Evolutionary conservation across 2,797 vertebrate species (phyloP).

Genomic region (Thripadectes ignobilis): DNA sequence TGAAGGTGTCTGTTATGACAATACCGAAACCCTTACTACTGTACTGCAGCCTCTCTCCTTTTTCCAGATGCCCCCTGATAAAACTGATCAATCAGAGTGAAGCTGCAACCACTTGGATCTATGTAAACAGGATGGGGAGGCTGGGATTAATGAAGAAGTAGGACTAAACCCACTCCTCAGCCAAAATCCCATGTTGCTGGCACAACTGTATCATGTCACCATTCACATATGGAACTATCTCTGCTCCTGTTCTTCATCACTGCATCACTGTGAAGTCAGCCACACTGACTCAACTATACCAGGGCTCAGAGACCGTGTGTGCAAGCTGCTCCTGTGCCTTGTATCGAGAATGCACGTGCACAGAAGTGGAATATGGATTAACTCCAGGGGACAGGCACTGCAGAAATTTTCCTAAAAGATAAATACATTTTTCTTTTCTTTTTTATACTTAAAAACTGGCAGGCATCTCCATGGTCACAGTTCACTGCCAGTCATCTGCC

Average conservation of each 20-base stretch:
- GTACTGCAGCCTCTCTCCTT: neutral
- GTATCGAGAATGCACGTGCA: neutral
- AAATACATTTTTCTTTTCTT: fast-evolving
- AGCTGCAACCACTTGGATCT: neutral
- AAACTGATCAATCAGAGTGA: neutral
- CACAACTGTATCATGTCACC: neutral
- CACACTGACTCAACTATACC: neutral
- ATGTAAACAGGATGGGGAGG: neutral
- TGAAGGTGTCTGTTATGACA: neutral
- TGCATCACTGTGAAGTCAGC: neutral
- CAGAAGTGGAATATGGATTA: neutral
- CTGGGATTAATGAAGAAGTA: neutral
- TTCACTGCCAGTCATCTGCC: neutral
- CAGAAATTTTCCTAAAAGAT: neutral
- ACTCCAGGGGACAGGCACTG: neutral
- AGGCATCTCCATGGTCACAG: neutral
- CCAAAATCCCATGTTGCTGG: neutral
- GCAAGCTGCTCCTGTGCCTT: neutral
- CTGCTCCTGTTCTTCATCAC: neutral
- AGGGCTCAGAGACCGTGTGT: neutral
- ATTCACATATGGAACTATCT: neutral
- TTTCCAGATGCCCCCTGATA: neutral
- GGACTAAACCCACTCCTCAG: neutral
- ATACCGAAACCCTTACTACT: neutral
- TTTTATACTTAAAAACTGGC: neutral